Evolutionary conservation across 2,888 invertebrate species (phyloP), one percentile per base, ranked within the genome.

Genomic region (Dryococelus australis): DNA sequence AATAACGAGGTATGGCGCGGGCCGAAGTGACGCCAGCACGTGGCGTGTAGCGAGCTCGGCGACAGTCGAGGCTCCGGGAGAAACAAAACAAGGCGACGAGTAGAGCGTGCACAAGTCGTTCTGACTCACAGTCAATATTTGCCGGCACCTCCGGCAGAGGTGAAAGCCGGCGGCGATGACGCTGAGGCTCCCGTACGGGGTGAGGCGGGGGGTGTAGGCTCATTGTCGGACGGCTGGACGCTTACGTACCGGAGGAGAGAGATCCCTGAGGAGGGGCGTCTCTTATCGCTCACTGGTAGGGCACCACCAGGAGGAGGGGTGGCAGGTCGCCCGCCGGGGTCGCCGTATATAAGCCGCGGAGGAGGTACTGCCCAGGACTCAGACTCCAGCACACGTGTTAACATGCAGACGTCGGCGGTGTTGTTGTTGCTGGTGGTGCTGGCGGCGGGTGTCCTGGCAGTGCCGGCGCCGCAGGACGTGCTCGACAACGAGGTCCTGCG

Each of bases 401-500:
- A 65, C 20, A 65, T 65, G 65, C 10, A 65, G 65, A 6, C 16
- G 65, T 16, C 24, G 5, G 20, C 65, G 65, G 20, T 20, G 20
- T 5, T 78, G 13, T 16, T 27, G 78, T 28, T 65, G 79, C 26
- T 20, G n/a, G n/a, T n/a, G n/a, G n/a, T n/a, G n/a, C n/a, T n/a
- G n/a, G n/a, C n/a, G n/a, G n/a, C n/a, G n/a, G n/a, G n/a, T n/a
- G n/a, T n/a, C n/a, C n/a, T n/a, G n/a, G n/a, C n/a, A n/a, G 65
- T 16, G 35, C 86, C n/a, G 24, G 28, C 65, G 24, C 83, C 83
- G 16, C 80, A 26, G 35, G 28, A 83, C 9, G 83, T 43, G 35
- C 92, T 93, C 87, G 91, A 92, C n/a, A 93, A 93, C 86, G 93
- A 94, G 87, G 90, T 94, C 89, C 91, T 94, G 89, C 43, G 78